Percentiles rank a stretch among this genome's conserved stretches.
These are phyloP conservation scores for Rhyzopertha dominica DNA, from an alignment of 1,140 invertebrate genomes.

Conservation along the genomic window DNA sequence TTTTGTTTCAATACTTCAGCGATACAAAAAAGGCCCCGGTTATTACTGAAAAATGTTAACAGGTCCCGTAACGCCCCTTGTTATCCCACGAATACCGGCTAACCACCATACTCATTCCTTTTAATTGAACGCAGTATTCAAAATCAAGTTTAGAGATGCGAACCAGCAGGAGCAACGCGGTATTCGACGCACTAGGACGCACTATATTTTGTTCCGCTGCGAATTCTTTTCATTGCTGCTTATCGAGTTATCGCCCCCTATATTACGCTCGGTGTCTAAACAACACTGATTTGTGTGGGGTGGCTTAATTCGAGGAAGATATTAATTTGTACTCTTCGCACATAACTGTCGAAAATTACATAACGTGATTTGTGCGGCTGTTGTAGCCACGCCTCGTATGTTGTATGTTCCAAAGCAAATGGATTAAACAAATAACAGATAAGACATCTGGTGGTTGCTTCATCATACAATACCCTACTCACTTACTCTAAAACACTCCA, in stretches of 20 bases:
- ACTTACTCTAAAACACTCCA: too few species aligned
- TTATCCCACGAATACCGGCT: slow-evolving; percentile 23
- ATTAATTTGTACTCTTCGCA: slow-evolving; percentile 27
- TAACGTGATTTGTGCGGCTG: too few species aligned
- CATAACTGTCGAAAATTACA: too few species aligned
- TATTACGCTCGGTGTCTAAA: slow-evolving; percentile 36
- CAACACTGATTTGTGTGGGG: slow-evolving; percentile 31
- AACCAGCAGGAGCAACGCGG: background rate
- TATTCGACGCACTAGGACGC: slow-evolving; percentile 5
- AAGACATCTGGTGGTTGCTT: too few species aligned
- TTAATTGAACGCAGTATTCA: slow-evolving; percentile 30
- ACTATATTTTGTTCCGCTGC: slow-evolving; percentile 17
- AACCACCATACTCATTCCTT: slow-evolving; percentile 36
- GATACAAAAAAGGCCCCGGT: slow-evolving; percentile 23
- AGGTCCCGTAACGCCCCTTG: slow-evolving; percentile 26
- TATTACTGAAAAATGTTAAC: slow-evolving; percentile 31
- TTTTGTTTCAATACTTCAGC: slow-evolving; percentile 27
- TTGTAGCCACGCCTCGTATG: too few species aligned
- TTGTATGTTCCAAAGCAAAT: too few species aligned
- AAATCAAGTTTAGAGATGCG: slow-evolving; percentile 21
- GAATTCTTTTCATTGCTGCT: slow-evolving; percentile 31
- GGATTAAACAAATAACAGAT: too few species aligned
- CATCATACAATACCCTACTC: too few species aligned
- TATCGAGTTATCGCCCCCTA: slow-evolving; percentile 35
- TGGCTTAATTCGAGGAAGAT: slow-evolving; percentile 31